Conservation (phyloP, 2,888 invertebrate genomes). For the Harmothoe impar region DNA sequence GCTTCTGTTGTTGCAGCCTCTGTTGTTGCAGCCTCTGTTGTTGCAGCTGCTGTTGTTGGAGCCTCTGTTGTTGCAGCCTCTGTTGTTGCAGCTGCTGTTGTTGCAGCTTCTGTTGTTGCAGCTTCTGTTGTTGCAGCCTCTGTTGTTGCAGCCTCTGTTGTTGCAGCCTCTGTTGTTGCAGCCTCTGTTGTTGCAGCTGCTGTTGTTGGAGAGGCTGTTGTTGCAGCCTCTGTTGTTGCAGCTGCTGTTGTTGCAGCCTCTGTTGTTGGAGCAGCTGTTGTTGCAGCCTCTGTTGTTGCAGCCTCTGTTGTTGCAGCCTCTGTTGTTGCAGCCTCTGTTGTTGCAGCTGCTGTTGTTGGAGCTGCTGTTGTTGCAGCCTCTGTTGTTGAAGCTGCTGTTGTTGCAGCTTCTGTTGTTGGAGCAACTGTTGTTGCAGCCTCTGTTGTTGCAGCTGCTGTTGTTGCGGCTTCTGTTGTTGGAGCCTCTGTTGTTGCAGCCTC, state of each 20-base stretch:
- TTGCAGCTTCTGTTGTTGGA: not conserved
- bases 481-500: not conserved
- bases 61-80: not conserved
- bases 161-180: not conserved
- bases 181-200: not conserved
- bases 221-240: not conserved
- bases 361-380: not conserved
- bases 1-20: not conserved
- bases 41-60: conserved; percentile 27
- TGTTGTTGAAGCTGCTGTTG: not conserved
- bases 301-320: not conserved
- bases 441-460: conserved; percentile 6
- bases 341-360: not conserved
- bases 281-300: not conserved
- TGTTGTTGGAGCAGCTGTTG: not conserved
- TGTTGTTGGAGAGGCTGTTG: not conserved
- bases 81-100: conserved; percentile 25
- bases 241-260: not conserved
- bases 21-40: not conserved
- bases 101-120: not conserved
- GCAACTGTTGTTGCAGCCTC: not conserved
- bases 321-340: conserved; percentile 5
- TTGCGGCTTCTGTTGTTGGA: not conserved
- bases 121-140: not conserved
- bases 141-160: not conserved